Conservation (phyloP, 2,888 invertebrate species). For the Drosophila cracens region DNA sequence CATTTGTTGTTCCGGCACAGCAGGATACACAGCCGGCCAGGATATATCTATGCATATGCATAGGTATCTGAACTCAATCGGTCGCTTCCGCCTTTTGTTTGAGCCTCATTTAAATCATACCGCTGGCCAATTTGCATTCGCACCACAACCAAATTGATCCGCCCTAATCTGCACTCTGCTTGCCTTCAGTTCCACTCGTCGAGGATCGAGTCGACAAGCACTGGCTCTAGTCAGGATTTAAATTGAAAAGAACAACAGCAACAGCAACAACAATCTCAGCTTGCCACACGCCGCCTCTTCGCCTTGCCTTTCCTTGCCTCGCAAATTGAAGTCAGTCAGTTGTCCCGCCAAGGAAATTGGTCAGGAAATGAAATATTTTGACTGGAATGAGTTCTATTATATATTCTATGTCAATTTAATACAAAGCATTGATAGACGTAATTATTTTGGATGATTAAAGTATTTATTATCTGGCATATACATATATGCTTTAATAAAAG, state of each 20-base stretch:
- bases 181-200: conserved; percentile 2
- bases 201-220: not conserved
- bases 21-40: conserved; percentile 47
- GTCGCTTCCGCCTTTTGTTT: conserved; percentile 61
- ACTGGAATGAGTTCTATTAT: not conserved
- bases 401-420: no score
- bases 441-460: not conserved
- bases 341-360: conserved; percentile 1
- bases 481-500: not conserved
- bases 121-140: conserved; percentile 82
- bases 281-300: conserved; percentile 30
- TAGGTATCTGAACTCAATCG: conserved; percentile 39
- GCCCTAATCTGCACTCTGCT: conserved; percentile 69
- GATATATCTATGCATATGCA: not conserved
- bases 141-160: conserved; percentile 82
- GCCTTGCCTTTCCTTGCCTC: conserved; percentile 34
- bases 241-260: conserved; percentile 61
- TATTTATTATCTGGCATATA: not conserved
- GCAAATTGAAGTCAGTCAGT: conserved; percentile 61
- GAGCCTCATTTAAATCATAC: conserved; percentile 78
- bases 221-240: conserved; percentile 46
- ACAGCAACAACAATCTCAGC: conserved; percentile 34
- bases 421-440: no score
- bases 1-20: conserved; percentile 69
- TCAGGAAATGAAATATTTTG: not conserved